Evolutionary conservation across 30 jellyfish, hydroid and myxozoan species (phyloP), one percentile per base, ranked within the genome.

Genomic region (Aurelia sp.): DNA sequence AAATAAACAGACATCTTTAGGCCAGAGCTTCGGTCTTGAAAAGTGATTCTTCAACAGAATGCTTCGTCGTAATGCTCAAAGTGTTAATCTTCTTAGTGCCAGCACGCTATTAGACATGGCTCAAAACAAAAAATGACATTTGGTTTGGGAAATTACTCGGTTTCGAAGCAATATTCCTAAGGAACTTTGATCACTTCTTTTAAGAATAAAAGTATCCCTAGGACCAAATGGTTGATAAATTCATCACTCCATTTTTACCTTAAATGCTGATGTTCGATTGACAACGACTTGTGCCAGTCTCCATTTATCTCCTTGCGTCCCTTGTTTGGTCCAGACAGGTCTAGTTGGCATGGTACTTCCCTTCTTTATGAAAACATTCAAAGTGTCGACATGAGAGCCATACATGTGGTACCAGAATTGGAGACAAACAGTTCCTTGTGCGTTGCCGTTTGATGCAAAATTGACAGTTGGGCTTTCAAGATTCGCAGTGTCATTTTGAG

Each of bases 321-420:
- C 99, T 60, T 83, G 74, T 62, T 86, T 84, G 30, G 71, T 72
- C 99, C 99, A 95, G 9, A 90, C 71, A 17, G 99, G 99, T 5
- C 98, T 96, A 4, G 86, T 38, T 9, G 98, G 97, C 69, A 95
- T 16, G 7, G 88, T 70, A 51, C 84, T 68, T 7, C 96, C 85
- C 8, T 85, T 63, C 63, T 78, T 67, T 7, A 64, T 64, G 84
- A 76, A 88, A 30, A 95, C 96, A 27, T 85, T 95, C 52, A 95
- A 78, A 10, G 90, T 64, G 77, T 96, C 99, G 19, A 95, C 98
- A 67, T 95, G 99, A 18, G 97, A 92, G 33, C 99, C 99, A 67
- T 84, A 95, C 99, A 95, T 95, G 83, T 95, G 99, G 76, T 89
- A 95, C 97, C 97, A 95, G 85, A 95, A 95, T 44, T 97, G 92